phyloP scores from a whole-genome alignment of 2,888 invertebrate species.

The Papilio protenor region DNA sequence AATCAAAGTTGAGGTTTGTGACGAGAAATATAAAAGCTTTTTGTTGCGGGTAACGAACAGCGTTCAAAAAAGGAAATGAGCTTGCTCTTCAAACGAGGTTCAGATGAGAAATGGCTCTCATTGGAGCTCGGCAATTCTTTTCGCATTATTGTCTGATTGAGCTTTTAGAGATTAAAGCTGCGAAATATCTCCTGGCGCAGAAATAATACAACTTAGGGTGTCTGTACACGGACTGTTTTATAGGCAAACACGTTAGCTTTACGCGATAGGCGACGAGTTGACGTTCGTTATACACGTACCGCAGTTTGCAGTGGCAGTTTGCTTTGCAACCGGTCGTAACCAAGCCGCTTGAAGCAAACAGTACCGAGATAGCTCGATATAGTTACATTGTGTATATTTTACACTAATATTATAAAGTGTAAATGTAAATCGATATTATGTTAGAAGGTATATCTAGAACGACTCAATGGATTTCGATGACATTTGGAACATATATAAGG shows the following conservation, averaged over 20 bases:
- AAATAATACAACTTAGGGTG: not conserved
- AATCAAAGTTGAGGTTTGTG: constrained; percentile 12
- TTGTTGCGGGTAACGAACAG: constrained; percentile 27
- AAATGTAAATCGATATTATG: too few relatives aligned
- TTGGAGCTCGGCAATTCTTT: constrained; percentile 10
- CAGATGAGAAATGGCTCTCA: constrained; percentile 23
- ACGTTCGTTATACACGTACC: not conserved
- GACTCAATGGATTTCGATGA: too few relatives aligned
- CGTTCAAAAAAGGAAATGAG: constrained; percentile 37
- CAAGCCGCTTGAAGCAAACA: not conserved
- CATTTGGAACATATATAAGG: too few relatives aligned
- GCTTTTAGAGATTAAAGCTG: constrained; percentile 20
- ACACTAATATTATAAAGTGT: too few relatives aligned
- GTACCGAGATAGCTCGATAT: not conserved
- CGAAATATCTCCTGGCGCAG: not conserved
- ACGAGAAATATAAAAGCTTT: constrained; percentile 19
- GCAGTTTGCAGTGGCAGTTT: not conserved
- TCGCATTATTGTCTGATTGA: constrained; percentile 26
- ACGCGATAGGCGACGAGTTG: not conserved
- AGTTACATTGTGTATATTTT: too few relatives aligned
- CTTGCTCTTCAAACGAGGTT: constrained; percentile 24
- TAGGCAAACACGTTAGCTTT: not conserved
- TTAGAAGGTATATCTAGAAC: too few relatives aligned
- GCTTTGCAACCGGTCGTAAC: not conserved
- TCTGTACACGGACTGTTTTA: not conserved